Percentiles rank a stretch among this genome's conserved stretches.
These are phyloP conservation scores for Archivesica marissinica DNA, from an alignment of 1,140 invertebrate genomes.

Conservation along the genomic window DNA sequence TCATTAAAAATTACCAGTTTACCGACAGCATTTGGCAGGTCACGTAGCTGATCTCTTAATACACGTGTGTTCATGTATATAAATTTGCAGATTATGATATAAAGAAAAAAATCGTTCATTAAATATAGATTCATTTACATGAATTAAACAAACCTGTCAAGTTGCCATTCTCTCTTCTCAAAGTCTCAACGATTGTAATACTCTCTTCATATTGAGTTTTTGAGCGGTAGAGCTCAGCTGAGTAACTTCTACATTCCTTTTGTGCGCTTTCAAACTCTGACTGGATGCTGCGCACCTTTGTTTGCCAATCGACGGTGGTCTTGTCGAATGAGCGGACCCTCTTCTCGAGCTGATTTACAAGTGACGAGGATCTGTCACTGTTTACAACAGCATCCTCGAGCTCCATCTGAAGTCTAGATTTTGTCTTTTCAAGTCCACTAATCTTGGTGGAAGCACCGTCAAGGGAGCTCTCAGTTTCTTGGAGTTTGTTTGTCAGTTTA, in stretches of 20 bases:
- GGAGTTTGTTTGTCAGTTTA: constrained; percentile 97
- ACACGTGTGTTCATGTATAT: too few relatives aligned
- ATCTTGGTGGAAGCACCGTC: constrained; percentile 96
- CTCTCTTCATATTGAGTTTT: constrained; percentile 99
- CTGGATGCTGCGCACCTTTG: constrained; percentile 98
- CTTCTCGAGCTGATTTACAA: constrained; percentile 98
- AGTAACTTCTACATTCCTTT: constrained; percentile 99
- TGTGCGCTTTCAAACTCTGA: constrained; percentile 99
- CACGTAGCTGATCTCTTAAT: too few relatives aligned
- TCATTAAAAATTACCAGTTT: too few relatives aligned
- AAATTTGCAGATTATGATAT: too few relatives aligned
- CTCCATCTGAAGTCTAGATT: constrained; percentile 46
- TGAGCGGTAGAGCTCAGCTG: constrained; percentile 99
- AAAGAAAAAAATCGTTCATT: not conserved
- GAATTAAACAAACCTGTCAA: constrained; percentile 91
- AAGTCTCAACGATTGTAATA: constrained; percentile 97
- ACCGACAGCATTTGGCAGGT: too few relatives aligned
- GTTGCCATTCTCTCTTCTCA: constrained; percentile 99
- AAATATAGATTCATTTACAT: not conserved
- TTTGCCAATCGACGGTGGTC: constrained; percentile 99
- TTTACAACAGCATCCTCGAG: constrained; percentile 51
- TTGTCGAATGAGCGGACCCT: constrained; percentile 99
- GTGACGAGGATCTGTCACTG: constrained; percentile 89
- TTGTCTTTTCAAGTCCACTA: constrained; percentile 94
- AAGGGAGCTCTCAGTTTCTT: constrained; percentile 99